Evolutionary conservation across 2,888 invertebrate species (phyloP), one percentile per base, ranked within the genome.

Genomic region (Eupsilia transversa): DNA sequence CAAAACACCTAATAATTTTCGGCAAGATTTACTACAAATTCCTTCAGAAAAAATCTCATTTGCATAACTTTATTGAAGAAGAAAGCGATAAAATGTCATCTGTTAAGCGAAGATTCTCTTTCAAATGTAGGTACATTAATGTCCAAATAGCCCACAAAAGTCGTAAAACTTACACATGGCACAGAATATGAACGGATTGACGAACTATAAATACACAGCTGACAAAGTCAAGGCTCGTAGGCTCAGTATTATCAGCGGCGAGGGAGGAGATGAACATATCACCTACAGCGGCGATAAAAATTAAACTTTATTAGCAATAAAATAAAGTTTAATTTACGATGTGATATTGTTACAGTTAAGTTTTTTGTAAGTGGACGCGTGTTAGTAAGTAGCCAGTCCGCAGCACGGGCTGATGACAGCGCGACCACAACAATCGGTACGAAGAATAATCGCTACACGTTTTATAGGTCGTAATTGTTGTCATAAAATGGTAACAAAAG

Each of bases 401-500:
- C 87, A 90, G 91, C 90, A 87, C 89, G 88, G 91, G 87, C 92
- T 91, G 95, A 94, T 94, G 95, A 94, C 95, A 95, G 94, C 89
- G 89, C 91, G 91, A 93, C 94, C 95, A 92, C 95, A 94, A 94
- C 94, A 94, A 95, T 95, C 93, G 94, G 93, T 93, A 93, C 93
- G 92, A 92, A 91, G 93, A 94, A 96, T 96, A 95, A 95, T 95
- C 94, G 94, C 93, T 94, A 94, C 94, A 94, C 92, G 93, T 95
- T 96, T 96, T 96, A 96, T 96, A 93, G 96, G 93, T 95, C 96
- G 94, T 96, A 96, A 96, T 96, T 96, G 96, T 95, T 95, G 95
- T 95, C 95, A 94, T 96, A 96, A 96, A 96, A 95, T 95, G 92
- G 94, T 95, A 95, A 96, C 96, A 96, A 96, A 96, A 95, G 93